Evolutionary conservation across 2,888 invertebrate species (phyloP).

Genomic region (Xylota segnis): DNA sequence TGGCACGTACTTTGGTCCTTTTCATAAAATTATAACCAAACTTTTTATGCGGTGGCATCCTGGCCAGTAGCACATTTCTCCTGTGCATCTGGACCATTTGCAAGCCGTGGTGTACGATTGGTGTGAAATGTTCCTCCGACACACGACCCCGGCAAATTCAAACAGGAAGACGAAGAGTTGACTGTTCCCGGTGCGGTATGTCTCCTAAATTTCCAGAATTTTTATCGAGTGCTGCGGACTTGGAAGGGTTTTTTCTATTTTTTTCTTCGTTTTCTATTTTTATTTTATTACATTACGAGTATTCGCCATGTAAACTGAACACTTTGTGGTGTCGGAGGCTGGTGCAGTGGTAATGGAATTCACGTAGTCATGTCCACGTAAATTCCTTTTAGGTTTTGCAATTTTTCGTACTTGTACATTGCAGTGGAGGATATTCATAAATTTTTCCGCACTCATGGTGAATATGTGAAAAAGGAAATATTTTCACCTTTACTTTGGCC

Average conservation of each 20-base stretch:
- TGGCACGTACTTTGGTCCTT: slow-evolving; percentile 65
- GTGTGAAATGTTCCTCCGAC: slow-evolving; percentile 44
- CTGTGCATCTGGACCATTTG: slow-evolving; percentile 27
- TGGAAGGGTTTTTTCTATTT: slow-evolving; percentile 12
- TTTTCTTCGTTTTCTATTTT: slow-evolving; percentile 2
- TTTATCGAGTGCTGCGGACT: slow-evolving; percentile 50
- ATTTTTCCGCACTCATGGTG: slow-evolving; percentile 46
- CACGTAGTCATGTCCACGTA: slow-evolving; percentile 58
- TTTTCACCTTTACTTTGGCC: slow-evolving; percentile 52
- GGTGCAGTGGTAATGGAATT: slow-evolving; percentile 63
- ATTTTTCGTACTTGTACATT: slow-evolving; percentile 14
- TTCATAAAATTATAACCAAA: slow-evolving; percentile 70
- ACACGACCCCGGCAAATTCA: slow-evolving; percentile 11
- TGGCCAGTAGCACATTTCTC: slow-evolving; percentile 63
- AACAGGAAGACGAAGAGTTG: slow-evolving; percentile 59
- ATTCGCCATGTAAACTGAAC: slow-evolving; percentile 62
- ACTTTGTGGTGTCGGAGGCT: slow-evolving; percentile 65
- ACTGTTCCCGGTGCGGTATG: slow-evolving; percentile 64
- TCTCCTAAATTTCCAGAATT: slow-evolving; percentile 64
- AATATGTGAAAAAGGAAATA: slow-evolving; percentile 54
- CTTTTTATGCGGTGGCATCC: slow-evolving; percentile 62
- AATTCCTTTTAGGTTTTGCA: slow-evolving; percentile 28
- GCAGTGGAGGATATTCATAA: slow-evolving; percentile 59
- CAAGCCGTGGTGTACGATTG: slow-evolving; percentile 15
- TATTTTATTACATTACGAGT: slow-evolving; percentile 48